Conservation (phyloP, 2,888 invertebrate genomes). For the Rhogogaster chlorosoma region DNA sequence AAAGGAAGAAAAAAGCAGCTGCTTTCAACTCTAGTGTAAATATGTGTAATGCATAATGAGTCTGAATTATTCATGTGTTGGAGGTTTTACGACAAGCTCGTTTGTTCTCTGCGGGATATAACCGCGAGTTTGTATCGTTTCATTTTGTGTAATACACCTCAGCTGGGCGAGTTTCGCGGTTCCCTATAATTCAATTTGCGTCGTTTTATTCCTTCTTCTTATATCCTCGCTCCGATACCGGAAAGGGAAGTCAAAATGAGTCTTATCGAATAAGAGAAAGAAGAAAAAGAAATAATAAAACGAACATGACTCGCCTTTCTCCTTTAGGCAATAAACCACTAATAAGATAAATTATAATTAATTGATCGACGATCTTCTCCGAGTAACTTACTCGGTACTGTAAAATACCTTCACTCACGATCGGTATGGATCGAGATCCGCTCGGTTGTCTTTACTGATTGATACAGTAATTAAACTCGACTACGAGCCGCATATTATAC, state of each 20-base stretch:
- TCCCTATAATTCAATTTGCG: neutral
- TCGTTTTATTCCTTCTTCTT: neutral
- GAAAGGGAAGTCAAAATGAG: neutral
- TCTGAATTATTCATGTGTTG: neutral
- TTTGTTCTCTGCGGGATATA: neutral
- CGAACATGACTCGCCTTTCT: neutral
- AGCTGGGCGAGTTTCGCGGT: neutral
- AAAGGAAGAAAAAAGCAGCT: neutral
- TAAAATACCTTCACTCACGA: no score
- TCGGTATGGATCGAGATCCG: neutral
- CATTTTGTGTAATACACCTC: neutral
- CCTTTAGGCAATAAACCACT: neutral
- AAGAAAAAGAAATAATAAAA: neutral
- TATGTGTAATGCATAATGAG: neutral
- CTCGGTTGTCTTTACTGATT: conserved; percentile 34
- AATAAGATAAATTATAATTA: neutral
- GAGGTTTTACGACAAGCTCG: neutral
- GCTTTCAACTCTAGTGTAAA: neutral
- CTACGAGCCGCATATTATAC: neutral
- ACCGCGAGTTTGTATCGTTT: neutral
- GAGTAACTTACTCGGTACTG: neutral
- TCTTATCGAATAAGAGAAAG: neutral
- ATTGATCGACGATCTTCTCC: conserved; percentile 8
- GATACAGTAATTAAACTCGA: conserved; percentile 51
- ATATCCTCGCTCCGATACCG: neutral